Evolutionary conservation across 2,113 vertebrate genomes (phyloP).

Genomic region (Cacatua alba): DNA sequence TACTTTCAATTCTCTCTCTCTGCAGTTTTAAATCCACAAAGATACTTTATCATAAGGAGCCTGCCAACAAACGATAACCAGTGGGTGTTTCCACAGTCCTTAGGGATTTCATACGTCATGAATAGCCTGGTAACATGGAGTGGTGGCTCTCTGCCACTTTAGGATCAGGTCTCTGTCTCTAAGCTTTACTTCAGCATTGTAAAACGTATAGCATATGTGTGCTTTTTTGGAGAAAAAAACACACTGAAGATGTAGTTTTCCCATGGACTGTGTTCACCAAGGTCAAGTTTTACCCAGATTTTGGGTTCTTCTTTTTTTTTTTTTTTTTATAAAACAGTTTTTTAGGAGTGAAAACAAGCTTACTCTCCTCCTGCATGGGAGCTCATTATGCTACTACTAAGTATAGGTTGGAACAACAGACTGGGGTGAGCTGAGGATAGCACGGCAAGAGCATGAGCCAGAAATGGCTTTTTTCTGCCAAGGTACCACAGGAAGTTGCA

Average conservation of each 20-base stretch:
- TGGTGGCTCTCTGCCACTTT: neutral
- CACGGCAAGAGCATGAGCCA: neutral
- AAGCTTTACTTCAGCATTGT: neutral
- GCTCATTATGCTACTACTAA: neutral
- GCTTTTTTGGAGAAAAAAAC: neutral
- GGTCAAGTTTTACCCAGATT: neutral
- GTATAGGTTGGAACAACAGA: neutral
- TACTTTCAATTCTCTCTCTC: neutral
- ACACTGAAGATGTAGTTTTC: neutral
- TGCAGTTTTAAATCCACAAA: neutral
- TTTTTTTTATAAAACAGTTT: neutral
- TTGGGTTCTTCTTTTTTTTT: neutral
- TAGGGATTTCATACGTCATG: fast-evolving
- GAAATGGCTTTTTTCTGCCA: neutral
- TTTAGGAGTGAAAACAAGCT: neutral
- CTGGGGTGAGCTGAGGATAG: neutral
- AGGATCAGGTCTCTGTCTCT: neutral
- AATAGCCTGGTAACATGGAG: neutral
- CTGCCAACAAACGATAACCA: neutral
- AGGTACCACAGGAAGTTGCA: neutral
- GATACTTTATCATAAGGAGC: neutral
- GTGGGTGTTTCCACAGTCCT: neutral
- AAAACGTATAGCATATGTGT: neutral
- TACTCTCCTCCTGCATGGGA: neutral
- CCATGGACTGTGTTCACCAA: neutral